Conservation (phyloP, 2,888 invertebrate species). For the Drosophila putrida region DNA sequence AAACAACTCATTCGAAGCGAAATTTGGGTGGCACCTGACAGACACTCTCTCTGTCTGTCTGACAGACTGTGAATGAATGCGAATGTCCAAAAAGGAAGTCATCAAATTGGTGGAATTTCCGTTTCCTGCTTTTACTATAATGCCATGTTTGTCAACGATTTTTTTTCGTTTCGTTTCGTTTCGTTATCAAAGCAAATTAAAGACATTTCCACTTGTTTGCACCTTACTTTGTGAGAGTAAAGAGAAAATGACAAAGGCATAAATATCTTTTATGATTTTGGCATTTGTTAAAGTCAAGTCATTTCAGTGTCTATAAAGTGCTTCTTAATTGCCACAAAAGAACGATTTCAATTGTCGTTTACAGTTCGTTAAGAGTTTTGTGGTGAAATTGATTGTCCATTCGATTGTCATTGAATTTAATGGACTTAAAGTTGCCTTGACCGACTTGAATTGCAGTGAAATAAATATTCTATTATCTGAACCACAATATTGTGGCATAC, state of each 20-base stretch:
- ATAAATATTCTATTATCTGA: slow-evolving; percentile 16
- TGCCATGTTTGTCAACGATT: slow-evolving; percentile 35
- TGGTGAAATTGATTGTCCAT: slow-evolving; percentile 36
- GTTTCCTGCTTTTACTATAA: slow-evolving; percentile 46
- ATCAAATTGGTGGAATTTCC: slow-evolving; percentile 60
- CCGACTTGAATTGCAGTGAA: slow-evolving; percentile 26
- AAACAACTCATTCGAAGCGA: neutral
- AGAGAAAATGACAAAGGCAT: slow-evolving; percentile 15
- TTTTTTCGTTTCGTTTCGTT: neutral
- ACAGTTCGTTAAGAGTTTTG: slow-evolving; percentile 9
- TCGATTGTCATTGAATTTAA: slow-evolving; percentile 30
- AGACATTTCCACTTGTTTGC: slow-evolving; percentile 5
- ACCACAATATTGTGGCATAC: slow-evolving; percentile 3
- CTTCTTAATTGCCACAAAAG: slow-evolving; percentile 19
- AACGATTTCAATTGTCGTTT: slow-evolving; percentile 15
- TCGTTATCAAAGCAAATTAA: slow-evolving; percentile 14
- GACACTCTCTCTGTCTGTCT: slow-evolving; percentile 3
- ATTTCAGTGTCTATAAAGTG: slow-evolving; percentile 31
- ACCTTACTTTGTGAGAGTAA: neutral
- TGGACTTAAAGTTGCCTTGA: slow-evolving; percentile 41
- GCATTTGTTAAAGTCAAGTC: slow-evolving; percentile 21
- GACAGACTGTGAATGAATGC: neutral
- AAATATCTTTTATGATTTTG: slow-evolving; percentile 19
- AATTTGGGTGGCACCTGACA: slow-evolving; percentile 3
- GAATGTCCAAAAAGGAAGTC: slow-evolving; percentile 42